These are phyloP conservation scores for Drosophila buzzatii DNA, from an alignment of 2,888 invertebrate genomes.

Conservation along the genomic window DNA sequence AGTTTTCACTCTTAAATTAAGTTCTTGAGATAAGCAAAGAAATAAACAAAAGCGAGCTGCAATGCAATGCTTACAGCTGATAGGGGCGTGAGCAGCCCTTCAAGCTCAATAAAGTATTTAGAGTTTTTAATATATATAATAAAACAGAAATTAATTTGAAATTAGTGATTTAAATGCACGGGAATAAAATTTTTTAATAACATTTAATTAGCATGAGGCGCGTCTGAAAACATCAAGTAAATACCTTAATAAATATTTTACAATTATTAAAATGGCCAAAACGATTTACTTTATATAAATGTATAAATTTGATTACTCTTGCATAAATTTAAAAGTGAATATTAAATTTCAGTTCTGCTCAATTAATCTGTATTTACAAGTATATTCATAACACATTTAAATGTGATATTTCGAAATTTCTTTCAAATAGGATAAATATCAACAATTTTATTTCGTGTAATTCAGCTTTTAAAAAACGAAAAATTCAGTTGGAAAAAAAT, in stretches of 20 bases:
- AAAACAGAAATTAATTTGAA: neutral
- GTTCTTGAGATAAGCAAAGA: slow-evolving; percentile 12
- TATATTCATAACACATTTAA: neutral
- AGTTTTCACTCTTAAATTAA: neutral
- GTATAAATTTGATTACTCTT: neutral
- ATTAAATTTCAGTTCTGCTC: neutral
- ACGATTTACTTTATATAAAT: neutral
- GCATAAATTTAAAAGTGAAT: neutral
- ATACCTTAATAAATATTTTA: neutral
- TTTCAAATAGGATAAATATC: neutral
- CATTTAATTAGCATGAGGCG: neutral
- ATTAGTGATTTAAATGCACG: neutral
- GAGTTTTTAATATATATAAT: too few relatives aligned
- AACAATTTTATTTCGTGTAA: neutral
- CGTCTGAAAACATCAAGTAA: neutral
- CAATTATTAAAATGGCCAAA: neutral
- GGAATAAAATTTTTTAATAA: neutral
- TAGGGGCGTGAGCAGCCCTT: neutral
- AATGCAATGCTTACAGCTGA: neutral
- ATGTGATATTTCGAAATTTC: neutral
- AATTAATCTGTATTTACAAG: neutral
- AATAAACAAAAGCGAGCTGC: neutral
- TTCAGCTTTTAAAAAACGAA: too few relatives aligned
- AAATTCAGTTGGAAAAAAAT: slow-evolving; percentile 2
- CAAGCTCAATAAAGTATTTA: neutral